Evolutionary conservation across 2,113 vertebrate genomes (phyloP), one percentile per base, ranked within the genome.

Genomic region (Anhinga rufa): DNA sequence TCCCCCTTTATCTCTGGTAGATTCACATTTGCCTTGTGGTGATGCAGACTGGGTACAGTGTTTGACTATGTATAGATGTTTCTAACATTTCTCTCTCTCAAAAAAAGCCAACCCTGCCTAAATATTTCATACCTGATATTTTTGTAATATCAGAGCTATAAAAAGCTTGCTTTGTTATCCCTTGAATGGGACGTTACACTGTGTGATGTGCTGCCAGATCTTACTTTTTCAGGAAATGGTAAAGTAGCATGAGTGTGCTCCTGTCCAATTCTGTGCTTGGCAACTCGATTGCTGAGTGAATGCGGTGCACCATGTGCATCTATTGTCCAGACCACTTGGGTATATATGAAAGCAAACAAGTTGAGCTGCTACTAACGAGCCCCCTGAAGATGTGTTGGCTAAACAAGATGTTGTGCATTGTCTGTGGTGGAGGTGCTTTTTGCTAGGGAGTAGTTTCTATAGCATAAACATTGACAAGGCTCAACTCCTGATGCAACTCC

Each of bases 341-440:
- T 44, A 62, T 72, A 17, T 6, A 2, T 29, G 40, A 61, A 96
- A 79, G 46, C 51, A 94, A 94, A 90, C 80, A 60, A 80, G 38
- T 32, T 71, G 75, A 93, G 66, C 71, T 71, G 52, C 76, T 89
- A 5, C 65, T 97, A 88, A 94, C 94, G 94, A 96, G 82, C 42
- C 97, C 92, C 49, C 82, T 71, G 51, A 86, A 72, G 97, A 87
- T 48, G 34, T 65, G 10, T 24, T 78, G 93, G 58, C n/a, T 89
- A 69, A 92, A 80, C 77, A 36, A 77, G 38, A 17, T 57, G 49
- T 9, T 64, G 44, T 68, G 18, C 7, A 5, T 28, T 34, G 42
- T 48, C 22, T 60, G 7, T 38, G 18, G 26, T 81, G 72, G 55
- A 86, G 42, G 29, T 61, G 54, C 9, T 29, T 87, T 78, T 79